phyloP scores from a whole-genome alignment of 2,113 vertebrate species.

The Bungarus multicinctus region DNA sequence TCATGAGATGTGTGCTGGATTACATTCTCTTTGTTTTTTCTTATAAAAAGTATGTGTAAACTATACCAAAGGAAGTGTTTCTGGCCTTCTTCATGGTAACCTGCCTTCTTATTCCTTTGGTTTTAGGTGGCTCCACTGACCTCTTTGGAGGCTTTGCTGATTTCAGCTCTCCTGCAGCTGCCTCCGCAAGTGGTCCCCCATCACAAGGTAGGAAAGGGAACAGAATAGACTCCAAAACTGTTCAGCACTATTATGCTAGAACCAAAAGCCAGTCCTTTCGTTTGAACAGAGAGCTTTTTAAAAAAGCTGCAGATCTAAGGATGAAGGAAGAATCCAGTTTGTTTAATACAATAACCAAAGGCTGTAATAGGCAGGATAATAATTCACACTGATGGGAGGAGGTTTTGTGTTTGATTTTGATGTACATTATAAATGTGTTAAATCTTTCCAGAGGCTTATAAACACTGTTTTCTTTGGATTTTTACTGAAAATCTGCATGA shows the following conservation, averaged over 20 bases:
- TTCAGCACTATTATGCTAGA: background rate
- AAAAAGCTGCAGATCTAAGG: background rate
- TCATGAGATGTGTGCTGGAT: background rate
- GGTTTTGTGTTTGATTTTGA: background rate
- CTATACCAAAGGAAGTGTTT: background rate
- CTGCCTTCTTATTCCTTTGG: conserved; percentile 42
- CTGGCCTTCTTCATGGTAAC: background rate
- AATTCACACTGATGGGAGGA: background rate
- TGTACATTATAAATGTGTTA: background rate
- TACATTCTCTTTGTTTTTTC: background rate
- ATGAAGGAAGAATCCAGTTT: background rate
- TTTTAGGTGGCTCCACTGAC: conserved; percentile 81
- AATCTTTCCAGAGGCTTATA: background rate
- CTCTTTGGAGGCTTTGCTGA: conserved; percentile 91
- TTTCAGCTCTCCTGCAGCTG: conserved; percentile 78
- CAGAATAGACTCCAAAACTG: background rate
- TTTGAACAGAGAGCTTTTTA: background rate
- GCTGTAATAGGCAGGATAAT: background rate
- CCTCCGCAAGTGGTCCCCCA: conserved; percentile 76
- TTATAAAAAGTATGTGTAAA: background rate
- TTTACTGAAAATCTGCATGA: background rate
- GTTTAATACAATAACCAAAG: background rate
- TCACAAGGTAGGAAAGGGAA: conserved; percentile 73
- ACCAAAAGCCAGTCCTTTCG: background rate
- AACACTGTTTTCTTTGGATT: background rate